These are phyloP conservation scores for Etheostoma cragini DNA, from an alignment of 2,113 vertebrate genomes.

Conservation along the genomic window DNA sequence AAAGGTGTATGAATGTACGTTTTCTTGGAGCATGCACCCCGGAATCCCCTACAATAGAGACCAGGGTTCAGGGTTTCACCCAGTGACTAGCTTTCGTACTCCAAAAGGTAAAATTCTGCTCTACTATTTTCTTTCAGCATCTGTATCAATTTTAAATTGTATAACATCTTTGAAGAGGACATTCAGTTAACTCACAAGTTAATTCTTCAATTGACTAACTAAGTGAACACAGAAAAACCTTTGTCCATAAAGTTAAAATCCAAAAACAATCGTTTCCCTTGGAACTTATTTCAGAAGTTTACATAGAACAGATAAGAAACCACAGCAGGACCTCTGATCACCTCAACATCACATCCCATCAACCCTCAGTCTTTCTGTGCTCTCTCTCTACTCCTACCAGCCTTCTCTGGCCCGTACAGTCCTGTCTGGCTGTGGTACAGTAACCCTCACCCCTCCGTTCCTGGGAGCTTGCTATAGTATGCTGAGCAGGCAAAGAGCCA, in stretches of 20 bases:
- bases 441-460: conserved; percentile 28
- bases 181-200: neutral
- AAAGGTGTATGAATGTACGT: neutral
- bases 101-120: neutral
- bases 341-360: conserved; percentile 26
- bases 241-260: neutral
- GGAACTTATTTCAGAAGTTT: neutral
- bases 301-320: neutral
- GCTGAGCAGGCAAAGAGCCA: conserved; percentile 27
- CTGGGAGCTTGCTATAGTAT: conserved; percentile 17
- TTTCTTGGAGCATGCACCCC: neutral
- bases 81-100: neutral
- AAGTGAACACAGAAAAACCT: neutral
- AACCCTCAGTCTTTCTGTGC: neutral
- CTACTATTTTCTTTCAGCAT: neutral
- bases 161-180: neutral
- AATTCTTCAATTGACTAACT: neutral
- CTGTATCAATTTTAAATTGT: neutral
- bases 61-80: neutral
- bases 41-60: neutral
- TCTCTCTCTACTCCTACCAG: neutral
- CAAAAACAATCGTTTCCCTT: neutral
- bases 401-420: conserved; percentile 16
- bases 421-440: conserved; percentile 31
- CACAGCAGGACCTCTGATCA: conserved; percentile 6